phyloP scores from a whole-genome alignment of 1,140 invertebrate species.

The Drosophila fuyamai region DNA sequence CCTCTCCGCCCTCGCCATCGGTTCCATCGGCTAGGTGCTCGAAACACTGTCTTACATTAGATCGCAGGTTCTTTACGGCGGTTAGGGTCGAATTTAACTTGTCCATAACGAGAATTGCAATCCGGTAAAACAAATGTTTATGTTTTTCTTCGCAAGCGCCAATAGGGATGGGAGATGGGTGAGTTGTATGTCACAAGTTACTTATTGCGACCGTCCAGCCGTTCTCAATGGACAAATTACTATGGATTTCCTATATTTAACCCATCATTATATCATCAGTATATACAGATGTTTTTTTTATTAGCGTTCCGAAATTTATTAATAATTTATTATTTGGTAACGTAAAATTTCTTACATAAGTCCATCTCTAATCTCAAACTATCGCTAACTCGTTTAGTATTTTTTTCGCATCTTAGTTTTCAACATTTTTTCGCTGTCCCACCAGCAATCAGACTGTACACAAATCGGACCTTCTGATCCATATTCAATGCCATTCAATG shows the following conservation, averaged over 20 bases:
- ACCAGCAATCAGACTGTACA: conserved; percentile 9
- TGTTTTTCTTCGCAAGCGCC: conserved; percentile 15
- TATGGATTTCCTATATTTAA: no score
- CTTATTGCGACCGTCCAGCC: no score
- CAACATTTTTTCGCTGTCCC: conserved; percentile 9
- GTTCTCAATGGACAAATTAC: no score
- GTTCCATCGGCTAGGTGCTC: conserved; percentile 91
- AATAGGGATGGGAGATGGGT: conserved; percentile 19
- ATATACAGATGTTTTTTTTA: no score
- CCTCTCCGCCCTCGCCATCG: conserved; percentile 91
- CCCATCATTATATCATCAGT: no score
- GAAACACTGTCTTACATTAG: conserved; percentile 93
- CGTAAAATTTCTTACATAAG: background rate
- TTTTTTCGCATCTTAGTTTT: conserved; percentile 1
- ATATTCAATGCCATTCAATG: conserved; percentile 31
- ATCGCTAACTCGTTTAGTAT: background rate
- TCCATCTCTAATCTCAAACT: background rate
- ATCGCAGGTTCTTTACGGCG: conserved; percentile 90
- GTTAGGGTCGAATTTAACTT: conserved; percentile 90
- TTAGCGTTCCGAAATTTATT: no score
- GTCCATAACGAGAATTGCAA: conserved; percentile 85
- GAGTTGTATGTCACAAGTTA: no score
- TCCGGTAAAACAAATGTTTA: conserved; percentile 3
- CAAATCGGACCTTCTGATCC: conserved; percentile 12
- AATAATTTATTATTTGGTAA: no score